Evolutionary conservation across 2,113 vertebrate genomes (phyloP).

Genomic region (Platysteira castanea): DNA sequence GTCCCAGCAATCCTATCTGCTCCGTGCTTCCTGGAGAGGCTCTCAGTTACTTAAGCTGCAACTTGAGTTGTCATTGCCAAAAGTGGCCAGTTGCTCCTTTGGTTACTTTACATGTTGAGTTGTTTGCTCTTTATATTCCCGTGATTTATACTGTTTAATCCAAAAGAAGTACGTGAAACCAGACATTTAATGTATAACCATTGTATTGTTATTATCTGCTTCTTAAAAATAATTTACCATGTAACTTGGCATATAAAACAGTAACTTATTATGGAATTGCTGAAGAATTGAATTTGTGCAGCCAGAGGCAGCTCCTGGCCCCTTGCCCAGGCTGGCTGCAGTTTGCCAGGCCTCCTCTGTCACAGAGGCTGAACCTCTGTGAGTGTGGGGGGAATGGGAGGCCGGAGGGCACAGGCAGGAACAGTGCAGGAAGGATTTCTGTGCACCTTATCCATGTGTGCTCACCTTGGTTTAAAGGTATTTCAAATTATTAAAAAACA

Average conservation of each 20-base stretch:
- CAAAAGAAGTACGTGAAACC: background rate
- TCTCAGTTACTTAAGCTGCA: background rate
- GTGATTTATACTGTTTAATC: slow-evolving; percentile 15
- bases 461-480: background rate
- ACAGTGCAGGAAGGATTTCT: background rate
- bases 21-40: background rate
- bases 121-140: background rate
- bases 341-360: background rate
- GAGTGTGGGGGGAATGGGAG: background rate
- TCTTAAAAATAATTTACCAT: slow-evolving; percentile 50
- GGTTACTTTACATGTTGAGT: background rate
- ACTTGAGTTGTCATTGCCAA: background rate
- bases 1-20: background rate
- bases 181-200: slow-evolving; percentile 25
- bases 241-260: slow-evolving; percentile 35
- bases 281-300: slow-evolving; percentile 30
- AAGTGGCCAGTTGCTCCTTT: background rate
- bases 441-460: too few species aligned
- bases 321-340: background rate
- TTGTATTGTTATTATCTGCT: slow-evolving; percentile 41
- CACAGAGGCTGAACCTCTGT: background rate
- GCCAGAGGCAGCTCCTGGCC: slow-evolving; percentile 35
- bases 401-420: background rate
- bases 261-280: slow-evolving; percentile 27
- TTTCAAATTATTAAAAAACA: background rate